These are phyloP conservation scores for Drosophila sordidula DNA, from an alignment of 2,888 invertebrate species.

Conservation along the genomic window DNA sequence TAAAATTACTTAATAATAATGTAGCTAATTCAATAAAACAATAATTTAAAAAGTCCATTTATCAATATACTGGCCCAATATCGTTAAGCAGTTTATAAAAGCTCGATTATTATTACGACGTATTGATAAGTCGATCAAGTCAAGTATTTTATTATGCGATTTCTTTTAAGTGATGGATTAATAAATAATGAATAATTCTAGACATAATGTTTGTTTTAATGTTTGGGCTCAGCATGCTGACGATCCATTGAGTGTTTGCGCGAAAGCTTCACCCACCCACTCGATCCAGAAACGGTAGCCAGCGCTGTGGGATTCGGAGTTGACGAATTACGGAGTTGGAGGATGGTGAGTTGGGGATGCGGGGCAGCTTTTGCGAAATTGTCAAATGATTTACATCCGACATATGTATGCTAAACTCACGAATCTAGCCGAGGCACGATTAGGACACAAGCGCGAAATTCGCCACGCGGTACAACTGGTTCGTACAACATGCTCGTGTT, in stretches of 20 bases:
- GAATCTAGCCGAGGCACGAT: slow-evolving; percentile 82
- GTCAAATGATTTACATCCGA: slow-evolving; percentile 83
- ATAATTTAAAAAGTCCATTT: no score
- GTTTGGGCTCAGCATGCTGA: neutral
- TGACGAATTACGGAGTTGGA: neutral
- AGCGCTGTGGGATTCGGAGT: slow-evolving; percentile 5
- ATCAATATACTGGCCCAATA: no score
- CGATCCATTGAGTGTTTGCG: neutral
- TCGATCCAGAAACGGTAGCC: slow-evolving; percentile 24
- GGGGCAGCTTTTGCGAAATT: slow-evolving; percentile 67
- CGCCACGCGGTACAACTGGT: slow-evolving; percentile 57
- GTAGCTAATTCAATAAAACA: no score
- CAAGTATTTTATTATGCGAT: no score
- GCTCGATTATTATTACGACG: no score
- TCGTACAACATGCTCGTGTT: slow-evolving; percentile 68
- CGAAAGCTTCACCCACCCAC: slow-evolving; percentile 17
- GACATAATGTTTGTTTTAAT: no score
- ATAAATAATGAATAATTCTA: no score
- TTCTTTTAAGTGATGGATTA: no score
- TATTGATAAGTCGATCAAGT: neutral
- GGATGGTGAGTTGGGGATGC: slow-evolving; percentile 2
- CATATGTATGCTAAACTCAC: slow-evolving; percentile 83
- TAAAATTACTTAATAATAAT: no score
- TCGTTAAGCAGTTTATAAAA: no score
- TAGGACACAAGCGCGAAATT: slow-evolving; percentile 76